These are phyloP conservation scores for Phrynocephalus guinanensis DNA, from an alignment of 2,797 vertebrate species.

Conservation along the genomic window DNA sequence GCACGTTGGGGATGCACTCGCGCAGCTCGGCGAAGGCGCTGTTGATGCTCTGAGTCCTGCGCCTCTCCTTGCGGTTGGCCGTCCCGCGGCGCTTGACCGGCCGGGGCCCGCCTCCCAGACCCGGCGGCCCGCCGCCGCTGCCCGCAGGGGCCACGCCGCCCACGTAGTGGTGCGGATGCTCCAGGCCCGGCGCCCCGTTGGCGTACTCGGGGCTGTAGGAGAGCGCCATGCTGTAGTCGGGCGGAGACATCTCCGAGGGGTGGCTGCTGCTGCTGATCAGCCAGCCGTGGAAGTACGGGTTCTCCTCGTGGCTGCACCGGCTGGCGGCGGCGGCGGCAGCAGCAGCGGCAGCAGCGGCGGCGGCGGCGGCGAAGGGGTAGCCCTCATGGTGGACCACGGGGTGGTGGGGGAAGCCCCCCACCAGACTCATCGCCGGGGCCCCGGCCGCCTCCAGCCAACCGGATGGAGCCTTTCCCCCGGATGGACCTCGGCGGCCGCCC, in stretches of 20 bases:
- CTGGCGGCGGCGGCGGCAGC: slow-evolving; percentile 88
- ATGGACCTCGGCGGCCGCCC: slow-evolving; percentile 52
- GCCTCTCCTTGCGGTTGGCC: slow-evolving; percentile 96
- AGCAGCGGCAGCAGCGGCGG: slow-evolving; percentile 76
- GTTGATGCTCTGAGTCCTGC: slow-evolving; percentile 98
- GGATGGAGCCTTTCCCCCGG: slow-evolving; percentile 48
- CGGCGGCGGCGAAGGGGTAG: slow-evolving; percentile 91
- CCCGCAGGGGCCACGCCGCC: slow-evolving; percentile 77
- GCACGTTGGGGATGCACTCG: slow-evolving; percentile 98
- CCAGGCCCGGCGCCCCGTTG: slow-evolving; percentile 77
- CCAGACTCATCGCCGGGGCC: slow-evolving; percentile 89
- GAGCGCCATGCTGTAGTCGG: slow-evolving; percentile 90
- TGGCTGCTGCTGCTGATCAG: slow-evolving; percentile 88
- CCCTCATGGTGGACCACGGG: slow-evolving; percentile 97
- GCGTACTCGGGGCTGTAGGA: slow-evolving; percentile 92
- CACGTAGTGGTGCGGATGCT: slow-evolving; percentile 82
- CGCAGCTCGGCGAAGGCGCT: slow-evolving; percentile 96
- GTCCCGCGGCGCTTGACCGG: slow-evolving; percentile 94
- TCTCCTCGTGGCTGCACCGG: slow-evolving; percentile 91
- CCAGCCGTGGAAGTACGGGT: slow-evolving; percentile 98
- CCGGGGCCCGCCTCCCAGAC: slow-evolving; percentile 79
- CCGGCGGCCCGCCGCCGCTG: slow-evolving; percentile 69
- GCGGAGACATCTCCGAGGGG: slow-evolving; percentile 92
- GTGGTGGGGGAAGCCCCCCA: slow-evolving; percentile 95
- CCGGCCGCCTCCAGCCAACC: slow-evolving; percentile 63